These are phyloP conservation scores for Laupala kohalensis DNA, from an alignment of 1,140 invertebrate species.

Conservation along the genomic window DNA sequence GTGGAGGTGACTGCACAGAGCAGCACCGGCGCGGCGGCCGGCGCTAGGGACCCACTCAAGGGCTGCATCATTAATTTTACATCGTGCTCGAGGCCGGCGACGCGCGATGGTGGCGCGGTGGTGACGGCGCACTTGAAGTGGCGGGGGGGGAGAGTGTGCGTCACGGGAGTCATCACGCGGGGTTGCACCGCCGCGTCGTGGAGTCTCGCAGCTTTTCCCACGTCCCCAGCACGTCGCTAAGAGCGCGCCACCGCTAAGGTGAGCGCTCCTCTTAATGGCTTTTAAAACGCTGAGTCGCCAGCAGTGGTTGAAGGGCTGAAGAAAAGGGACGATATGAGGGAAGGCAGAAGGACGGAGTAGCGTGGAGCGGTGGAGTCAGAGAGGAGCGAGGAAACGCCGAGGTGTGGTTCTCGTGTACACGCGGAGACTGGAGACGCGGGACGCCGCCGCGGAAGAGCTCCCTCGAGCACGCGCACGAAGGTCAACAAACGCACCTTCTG, in stretches of 20 bases:
- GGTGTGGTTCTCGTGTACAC: background rate
- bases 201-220: too few relatives aligned
- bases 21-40: background rate
- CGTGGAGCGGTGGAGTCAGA: background rate
- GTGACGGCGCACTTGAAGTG: background rate
- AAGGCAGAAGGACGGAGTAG: background rate
- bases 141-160: too few relatives aligned
- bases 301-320: background rate
- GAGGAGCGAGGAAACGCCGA: background rate
- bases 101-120: too few relatives aligned
- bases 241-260: background rate
- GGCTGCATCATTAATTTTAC: background rate
- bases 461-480: background rate
- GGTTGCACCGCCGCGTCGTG: background rate
- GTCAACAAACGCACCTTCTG: background rate
- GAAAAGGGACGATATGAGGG: background rate
- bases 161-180: too few relatives aligned
- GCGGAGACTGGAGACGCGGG: background rate
- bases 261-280: background rate
- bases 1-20: background rate
- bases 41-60: too few relatives aligned
- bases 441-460: background rate
- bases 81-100: background rate
- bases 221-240: background rate
- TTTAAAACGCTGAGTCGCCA: background rate